Evolutionary conservation across 2,888 invertebrate species (phyloP).

Genomic region (Liposcelis brunnea): DNA sequence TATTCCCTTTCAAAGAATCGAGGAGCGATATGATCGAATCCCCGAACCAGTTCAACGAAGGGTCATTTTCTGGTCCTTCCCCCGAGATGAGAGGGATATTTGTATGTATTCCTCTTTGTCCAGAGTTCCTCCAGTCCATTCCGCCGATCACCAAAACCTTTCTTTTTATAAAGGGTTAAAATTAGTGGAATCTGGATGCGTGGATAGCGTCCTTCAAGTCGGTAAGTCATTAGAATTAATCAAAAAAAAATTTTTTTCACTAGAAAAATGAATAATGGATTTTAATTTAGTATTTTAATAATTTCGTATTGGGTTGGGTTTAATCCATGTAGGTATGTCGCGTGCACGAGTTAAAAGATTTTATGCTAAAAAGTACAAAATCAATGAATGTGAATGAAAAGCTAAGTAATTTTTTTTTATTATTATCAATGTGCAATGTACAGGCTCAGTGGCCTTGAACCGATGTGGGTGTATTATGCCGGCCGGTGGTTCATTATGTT

Average conservation of each 20-base stretch:
- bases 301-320: too few relatives aligned
- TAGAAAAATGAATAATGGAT: too few relatives aligned
- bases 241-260: neutral
- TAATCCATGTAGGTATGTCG: too few relatives aligned
- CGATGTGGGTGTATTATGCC: too few relatives aligned
- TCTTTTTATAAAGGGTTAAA: conserved; percentile 76
- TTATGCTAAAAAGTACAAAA: too few relatives aligned
- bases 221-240: conserved; percentile 43
- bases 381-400: too few relatives aligned
- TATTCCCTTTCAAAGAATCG: conserved; percentile 72
- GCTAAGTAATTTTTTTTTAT: too few relatives aligned
- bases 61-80: conserved; percentile 80
- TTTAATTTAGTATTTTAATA: too few relatives aligned
- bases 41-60: conserved; percentile 76
- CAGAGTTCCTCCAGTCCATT: conserved; percentile 31
- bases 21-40: conserved; percentile 71
- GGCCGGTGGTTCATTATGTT: too few relatives aligned
- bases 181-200: conserved; percentile 63
- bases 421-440: too few relatives aligned
- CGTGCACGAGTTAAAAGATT: too few relatives aligned
- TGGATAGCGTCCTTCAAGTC: conserved; percentile 74
- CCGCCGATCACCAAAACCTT: conserved; percentile 57
- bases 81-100: conserved; percentile 71
- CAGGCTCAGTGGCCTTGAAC: too few relatives aligned
- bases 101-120: conserved; percentile 75